Conservation (phyloP, 2,797 vertebrate genomes). For the Sarcophilus harrisii region DNA sequence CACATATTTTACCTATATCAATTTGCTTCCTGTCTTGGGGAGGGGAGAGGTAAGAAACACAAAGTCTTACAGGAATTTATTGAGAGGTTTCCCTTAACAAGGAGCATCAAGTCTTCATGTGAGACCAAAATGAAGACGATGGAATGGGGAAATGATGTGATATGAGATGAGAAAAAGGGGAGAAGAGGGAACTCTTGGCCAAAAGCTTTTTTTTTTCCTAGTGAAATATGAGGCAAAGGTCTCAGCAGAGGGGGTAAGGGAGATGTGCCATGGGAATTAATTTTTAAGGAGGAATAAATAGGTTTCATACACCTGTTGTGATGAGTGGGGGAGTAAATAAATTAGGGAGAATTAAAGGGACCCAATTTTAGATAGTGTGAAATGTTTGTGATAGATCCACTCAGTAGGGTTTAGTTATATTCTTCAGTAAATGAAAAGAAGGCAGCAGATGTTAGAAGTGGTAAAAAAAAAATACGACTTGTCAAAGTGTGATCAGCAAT, state of each 20-base stretch:
- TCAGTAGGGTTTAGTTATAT: background rate
- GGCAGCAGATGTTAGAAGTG: too few relatives aligned
- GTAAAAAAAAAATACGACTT: background rate
- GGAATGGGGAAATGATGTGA: background rate
- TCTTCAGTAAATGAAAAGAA: background rate
- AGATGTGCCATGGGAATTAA: background rate
- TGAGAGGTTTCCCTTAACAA: background rate
- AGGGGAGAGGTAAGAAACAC: too few relatives aligned
- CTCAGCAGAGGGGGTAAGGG: background rate
- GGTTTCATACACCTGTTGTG: background rate
- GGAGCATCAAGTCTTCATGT: background rate
- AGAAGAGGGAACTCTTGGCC: background rate
- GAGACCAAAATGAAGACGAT: background rate
- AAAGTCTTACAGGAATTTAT: background rate
- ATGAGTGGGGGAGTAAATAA: background rate
- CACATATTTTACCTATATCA: too few relatives aligned
- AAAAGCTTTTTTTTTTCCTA: background rate
- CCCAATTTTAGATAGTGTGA: background rate
- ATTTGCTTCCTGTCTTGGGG: too few relatives aligned
- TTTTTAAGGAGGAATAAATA: background rate
- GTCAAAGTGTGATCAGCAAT: background rate
- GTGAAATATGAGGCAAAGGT: background rate
- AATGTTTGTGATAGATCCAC: background rate
- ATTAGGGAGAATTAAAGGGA: background rate
- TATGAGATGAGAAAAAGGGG: background rate